Conservation (phyloP, 2,113 vertebrate species). For the Misgurnus mizolepis region DNA sequence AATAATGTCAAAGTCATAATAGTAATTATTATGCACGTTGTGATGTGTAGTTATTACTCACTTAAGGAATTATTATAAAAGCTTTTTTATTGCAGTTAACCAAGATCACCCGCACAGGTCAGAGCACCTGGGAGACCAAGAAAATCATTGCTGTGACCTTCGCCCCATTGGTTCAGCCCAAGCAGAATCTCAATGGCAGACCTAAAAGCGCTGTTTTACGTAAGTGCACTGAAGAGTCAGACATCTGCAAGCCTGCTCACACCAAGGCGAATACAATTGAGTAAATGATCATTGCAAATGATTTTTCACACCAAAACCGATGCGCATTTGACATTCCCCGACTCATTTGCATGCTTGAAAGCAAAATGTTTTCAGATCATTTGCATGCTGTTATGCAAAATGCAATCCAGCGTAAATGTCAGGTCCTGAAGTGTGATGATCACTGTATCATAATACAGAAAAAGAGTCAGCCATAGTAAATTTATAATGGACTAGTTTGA, state of each 20-base stretch:
- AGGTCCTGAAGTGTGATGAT: no score
- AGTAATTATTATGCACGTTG: neutral
- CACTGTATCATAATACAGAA: no score
- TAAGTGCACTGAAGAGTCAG: conserved; percentile 73
- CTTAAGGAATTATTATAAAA: neutral
- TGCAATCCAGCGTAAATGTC: neutral
- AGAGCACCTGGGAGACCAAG: conserved; percentile 93
- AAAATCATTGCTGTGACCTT: conserved; percentile 98
- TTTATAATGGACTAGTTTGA: neutral
- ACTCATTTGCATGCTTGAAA: neutral
- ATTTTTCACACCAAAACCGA: neutral
- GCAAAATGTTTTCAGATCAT: neutral
- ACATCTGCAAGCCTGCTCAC: neutral
- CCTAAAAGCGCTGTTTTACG: conserved; percentile 83
- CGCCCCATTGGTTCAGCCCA: conserved; percentile 91
- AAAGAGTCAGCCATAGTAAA: neutral
- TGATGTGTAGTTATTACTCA: neutral
- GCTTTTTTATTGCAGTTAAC: conserved; percentile 79
- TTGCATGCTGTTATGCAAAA: neutral
- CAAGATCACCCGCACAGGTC: conserved; percentile 90
- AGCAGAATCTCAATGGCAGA: conserved; percentile 78
- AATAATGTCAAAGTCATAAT: neutral
- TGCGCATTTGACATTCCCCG: neutral
- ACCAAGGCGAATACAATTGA: no score
- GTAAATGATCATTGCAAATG: neutral